phyloP scores from a whole-genome alignment of 2,113 vertebrate genomes.

The Leucopternis melanops region DNA sequence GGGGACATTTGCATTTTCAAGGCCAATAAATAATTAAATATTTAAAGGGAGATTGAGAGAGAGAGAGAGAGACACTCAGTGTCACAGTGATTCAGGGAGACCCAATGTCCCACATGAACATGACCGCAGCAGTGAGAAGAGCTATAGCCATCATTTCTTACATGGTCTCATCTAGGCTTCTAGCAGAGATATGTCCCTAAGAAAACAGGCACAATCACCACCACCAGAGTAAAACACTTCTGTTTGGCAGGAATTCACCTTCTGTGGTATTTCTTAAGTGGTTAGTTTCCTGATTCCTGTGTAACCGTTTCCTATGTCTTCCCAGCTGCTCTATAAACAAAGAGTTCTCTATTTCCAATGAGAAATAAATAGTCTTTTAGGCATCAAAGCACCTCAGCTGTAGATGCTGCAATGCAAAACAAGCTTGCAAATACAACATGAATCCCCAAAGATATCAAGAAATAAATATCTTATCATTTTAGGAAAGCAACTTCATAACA shows the following conservation, averaged over 20 bases:
- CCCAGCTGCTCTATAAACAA: background rate
- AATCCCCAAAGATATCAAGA: background rate
- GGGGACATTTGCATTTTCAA: background rate
- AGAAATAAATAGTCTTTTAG: background rate
- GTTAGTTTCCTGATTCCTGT: background rate
- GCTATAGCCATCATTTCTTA: background rate
- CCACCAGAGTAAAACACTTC: background rate
- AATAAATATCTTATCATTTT: background rate
- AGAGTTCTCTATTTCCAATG: background rate
- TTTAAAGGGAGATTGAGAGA: background rate
- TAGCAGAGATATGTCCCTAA: background rate
- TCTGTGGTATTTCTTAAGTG: background rate
- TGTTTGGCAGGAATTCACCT: background rate
- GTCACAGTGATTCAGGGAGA: background rate
- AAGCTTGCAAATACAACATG: background rate
- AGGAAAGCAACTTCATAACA: background rate
- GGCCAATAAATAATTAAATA: background rate
- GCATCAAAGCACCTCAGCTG: background rate
- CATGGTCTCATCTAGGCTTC: background rate
- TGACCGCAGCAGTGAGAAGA: background rate
- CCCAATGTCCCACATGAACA: background rate
- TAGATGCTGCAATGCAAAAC: background rate
- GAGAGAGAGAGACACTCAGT: background rate
- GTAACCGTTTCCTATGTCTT: background rate
- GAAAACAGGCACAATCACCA: background rate